Evolutionary conservation across 2,797 vertebrate genomes (phyloP), one percentile per base, ranked within the genome.

Genomic region (Caiman crocodilus): DNA sequence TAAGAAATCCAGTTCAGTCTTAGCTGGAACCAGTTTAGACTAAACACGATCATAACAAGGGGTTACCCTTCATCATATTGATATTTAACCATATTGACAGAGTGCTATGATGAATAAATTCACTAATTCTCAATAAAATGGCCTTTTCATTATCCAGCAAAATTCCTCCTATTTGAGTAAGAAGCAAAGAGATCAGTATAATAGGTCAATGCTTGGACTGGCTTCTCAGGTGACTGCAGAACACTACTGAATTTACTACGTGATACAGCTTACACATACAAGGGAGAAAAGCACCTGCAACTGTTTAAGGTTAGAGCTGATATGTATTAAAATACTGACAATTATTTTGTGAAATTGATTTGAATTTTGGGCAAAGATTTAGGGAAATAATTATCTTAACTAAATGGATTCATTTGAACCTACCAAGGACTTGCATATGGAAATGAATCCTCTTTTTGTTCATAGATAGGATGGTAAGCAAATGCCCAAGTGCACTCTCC

Each of bases 1-100:
- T 42, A 42, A 42, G 77, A 30, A 90, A 30, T 14, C 50, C 28
- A 64, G 6, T 69, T 69, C 67, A 35, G 64, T 50, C 76, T 80
- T 84, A 26, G 23, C 61, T 84, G 85, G 77, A 90, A 85, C 76
- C 76, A 78, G 21, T 84, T 95, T 28, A 94, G 90, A 79, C 17
- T 14, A 32, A 90, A 30, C 42, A 83, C 84, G 50, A 35, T 83
- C 71, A 85, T 82, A 90, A 42, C 50, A 90, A 84, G 5, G 78
- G 67, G 83, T 91, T 96, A 94, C 77, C 71, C 42, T 42, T 42
- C 42, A 42, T 10, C 42, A 42, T 42, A 10, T 10, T 42, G 42
- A 42, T 42, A 42, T 42, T 42, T 42, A 42, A 42, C 42, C 42
- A 42, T 42, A 42, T 42, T 42, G 42, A 42, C 8, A 42, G 42